phyloP scores from a whole-genome alignment of 1,140 invertebrate genomes.

The Tribolium castaneum region DNA sequence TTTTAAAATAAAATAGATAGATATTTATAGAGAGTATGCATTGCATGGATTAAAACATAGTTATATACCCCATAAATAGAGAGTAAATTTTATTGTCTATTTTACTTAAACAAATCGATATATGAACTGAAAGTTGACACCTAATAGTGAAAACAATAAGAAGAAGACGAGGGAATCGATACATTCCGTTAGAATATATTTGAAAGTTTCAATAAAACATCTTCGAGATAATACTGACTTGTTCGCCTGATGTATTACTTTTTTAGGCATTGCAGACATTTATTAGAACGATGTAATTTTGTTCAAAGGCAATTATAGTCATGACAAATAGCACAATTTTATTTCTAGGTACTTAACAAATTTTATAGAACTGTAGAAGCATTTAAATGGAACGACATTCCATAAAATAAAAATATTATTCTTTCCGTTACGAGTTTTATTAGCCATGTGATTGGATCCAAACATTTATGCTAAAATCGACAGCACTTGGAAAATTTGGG shows the following conservation, averaged over 20 bases:
- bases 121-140: background rate
- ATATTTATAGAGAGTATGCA: background rate
- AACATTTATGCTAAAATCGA: background rate
- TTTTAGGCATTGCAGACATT: background rate
- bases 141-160: background rate
- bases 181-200: background rate
- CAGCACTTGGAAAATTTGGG: background rate
- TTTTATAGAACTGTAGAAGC: background rate
- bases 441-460: background rate
- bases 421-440: background rate
- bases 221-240: background rate
- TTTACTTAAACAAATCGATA: background rate
- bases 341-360: background rate
- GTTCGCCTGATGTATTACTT: background rate
- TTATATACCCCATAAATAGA: background rate
- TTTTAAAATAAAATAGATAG: conserved; percentile 21
- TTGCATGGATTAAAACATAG: background rate
- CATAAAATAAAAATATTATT: background rate
- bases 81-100: background rate
- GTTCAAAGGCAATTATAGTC: background rate
- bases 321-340: background rate
- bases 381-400: background rate
- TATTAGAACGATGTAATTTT: background rate
- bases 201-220: background rate
- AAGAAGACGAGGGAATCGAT: background rate